These are phyloP conservation scores for Pan troglodytes DNA, from an alignment of 2,113 vertebrate genomes.

Conservation along the genomic window DNA sequence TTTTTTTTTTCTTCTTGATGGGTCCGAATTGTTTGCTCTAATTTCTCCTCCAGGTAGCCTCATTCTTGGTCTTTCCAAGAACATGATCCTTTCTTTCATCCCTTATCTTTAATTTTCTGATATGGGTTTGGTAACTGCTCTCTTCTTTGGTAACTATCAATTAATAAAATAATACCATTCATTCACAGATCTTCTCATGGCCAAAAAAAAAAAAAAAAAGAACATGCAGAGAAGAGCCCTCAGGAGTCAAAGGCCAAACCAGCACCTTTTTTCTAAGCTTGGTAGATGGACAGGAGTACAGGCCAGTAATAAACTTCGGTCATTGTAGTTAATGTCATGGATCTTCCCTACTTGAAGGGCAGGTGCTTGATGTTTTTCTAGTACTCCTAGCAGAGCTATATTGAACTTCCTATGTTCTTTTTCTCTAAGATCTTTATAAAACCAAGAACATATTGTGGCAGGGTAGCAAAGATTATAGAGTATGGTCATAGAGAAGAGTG, in stretches of 20 bases:
- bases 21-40: not conserved
- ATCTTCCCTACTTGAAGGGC: not conserved
- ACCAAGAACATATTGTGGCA: not conserved
- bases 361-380: not conserved
- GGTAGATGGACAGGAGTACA: accelerated
- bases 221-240: not conserved
- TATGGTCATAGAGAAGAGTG: not conserved
- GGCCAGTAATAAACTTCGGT: not conserved
- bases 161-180: not conserved
- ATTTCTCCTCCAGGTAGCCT: not conserved
- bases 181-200: not conserved
- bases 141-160: not conserved
- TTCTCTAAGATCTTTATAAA: not conserved
- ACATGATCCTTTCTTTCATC: not conserved
- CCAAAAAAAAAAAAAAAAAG: not conserved
- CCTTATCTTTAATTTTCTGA: not conserved
- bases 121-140: not conserved
- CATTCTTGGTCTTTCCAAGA: not conserved
- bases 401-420: not conserved
- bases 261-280: not conserved
- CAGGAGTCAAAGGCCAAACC: not conserved
- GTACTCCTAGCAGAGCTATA: not conserved
- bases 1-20: not conserved
- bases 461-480: not conserved
- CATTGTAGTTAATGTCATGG: not conserved